Evolutionary conservation across 2,888 invertebrate genomes (phyloP), one percentile per base, ranked within the genome.

Genomic region (Cephus rjabovi): DNA sequence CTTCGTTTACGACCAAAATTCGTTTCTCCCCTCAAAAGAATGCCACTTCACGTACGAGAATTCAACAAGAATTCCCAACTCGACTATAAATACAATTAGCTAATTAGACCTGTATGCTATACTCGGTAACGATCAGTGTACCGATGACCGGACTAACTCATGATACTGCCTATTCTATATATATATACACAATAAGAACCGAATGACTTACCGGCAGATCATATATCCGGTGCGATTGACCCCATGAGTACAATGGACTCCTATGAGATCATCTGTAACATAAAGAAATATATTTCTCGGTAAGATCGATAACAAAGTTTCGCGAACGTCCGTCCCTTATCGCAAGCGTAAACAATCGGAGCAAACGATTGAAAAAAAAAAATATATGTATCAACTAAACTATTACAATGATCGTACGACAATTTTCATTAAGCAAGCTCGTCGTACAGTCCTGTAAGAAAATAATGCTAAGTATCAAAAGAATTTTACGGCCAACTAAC

Each of bases 211-310:
- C 86, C 95, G 93, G 90, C 96, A 96, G 83, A 96, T 95, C 89
- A 96, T 93, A 89, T 95, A 96, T 6, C 96, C 96, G 12, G 96
- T 96, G 82, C 97, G 94, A 90, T 97, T 97, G 81, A 96, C 92
- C 6, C 96, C 96, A 87, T 96, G 96, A 1, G 96, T 97, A 90
- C 97, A 97, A 90, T 97, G 96, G 79, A 97, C 95, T 75, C 96
- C 96, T 83, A 97, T 93, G 81, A 96, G 88, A 83, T 93, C 93
- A 88, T 94, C 96, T 96, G 93, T 33, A 93, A 93, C 86, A 90
- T 89, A 86, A 84, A 75, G 83, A 79, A 81, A 88, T 84, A 77
- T 87, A 84, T 31, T 69, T 74, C 56, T 56, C 56, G 56, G 56
- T 56, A 56, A 56, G 56, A 56, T 56, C 56, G 56, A 56, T 56